Conservation (phyloP, 2,888 invertebrate genomes). For the Drosophila quasianomalipes region DNA sequence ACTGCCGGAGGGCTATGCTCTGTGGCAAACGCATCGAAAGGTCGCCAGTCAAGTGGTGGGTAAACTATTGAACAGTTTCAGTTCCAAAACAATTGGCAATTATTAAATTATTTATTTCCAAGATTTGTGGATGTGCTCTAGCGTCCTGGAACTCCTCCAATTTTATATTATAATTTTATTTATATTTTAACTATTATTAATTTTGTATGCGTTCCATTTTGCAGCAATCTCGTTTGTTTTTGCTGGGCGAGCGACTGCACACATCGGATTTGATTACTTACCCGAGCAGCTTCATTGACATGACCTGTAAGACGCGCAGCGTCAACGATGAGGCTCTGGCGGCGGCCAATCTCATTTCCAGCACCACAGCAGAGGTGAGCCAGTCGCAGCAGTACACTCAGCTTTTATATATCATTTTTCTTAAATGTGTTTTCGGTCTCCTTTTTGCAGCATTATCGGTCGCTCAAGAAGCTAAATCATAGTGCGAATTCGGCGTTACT, state of each 20-base stretch:
- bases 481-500: conserved; percentile 66
- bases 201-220: conserved; percentile 61
- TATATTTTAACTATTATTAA: conserved; percentile 13
- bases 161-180: neutral
- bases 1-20: conserved; percentile 81
- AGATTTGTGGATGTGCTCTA: neutral
- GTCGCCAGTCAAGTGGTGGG: conserved; percentile 56
- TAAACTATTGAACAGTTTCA: neutral
- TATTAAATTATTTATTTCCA: neutral
- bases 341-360: conserved; percentile 89
- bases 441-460: conserved; percentile 75
- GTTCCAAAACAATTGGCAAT: too few species aligned
- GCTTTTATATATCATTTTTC: neutral
- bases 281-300: conserved; percentile 91
- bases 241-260: conserved; percentile 91
- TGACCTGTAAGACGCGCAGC: conserved; percentile 91
- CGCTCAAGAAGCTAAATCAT: conserved; percentile 60
- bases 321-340: conserved; percentile 91
- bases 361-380: conserved; percentile 90
- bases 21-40: conserved; percentile 77
- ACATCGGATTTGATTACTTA: conserved; percentile 86
- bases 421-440: neutral
- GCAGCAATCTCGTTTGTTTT: conserved; percentile 87
- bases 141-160: neutral
- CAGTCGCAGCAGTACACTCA: neutral